Conservation (phyloP, 2,797 vertebrate genomes). For the Notolabrus celidotus region DNA sequence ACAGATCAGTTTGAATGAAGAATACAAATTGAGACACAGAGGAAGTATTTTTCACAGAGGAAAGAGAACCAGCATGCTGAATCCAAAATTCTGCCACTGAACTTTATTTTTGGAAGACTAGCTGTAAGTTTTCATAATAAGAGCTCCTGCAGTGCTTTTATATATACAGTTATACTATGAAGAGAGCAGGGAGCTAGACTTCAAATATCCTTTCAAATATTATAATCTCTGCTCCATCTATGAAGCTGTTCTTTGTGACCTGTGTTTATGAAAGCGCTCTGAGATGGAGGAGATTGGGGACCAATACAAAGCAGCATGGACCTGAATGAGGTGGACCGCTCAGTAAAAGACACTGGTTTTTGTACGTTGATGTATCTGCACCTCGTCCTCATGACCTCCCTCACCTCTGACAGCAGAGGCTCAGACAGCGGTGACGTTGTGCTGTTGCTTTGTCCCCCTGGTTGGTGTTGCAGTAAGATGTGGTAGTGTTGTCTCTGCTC, state of each 20-base stretch:
- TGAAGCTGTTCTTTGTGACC: not conserved
- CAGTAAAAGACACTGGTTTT: not conserved
- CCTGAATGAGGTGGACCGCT: not conserved
- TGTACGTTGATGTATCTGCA: not conserved
- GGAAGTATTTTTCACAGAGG: not conserved
- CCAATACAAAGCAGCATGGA: not conserved
- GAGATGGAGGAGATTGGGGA: not conserved
- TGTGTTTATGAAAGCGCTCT: not conserved
- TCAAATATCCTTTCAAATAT: no score
- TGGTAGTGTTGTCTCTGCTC: conserved; percentile 9
- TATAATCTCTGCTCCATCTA: no score
- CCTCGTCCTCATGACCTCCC: not conserved
- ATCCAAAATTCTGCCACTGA: not conserved
- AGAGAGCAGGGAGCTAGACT: no score
- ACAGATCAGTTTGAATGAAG: no score
- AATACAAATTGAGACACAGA: not conserved
- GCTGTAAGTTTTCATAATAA: not conserved
- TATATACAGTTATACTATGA: no score
- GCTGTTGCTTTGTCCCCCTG: conserved; percentile 2
- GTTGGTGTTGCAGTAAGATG: not conserved
- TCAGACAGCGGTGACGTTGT: conserved; percentile 12
- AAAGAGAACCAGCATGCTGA: not conserved
- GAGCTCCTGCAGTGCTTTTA: not conserved
- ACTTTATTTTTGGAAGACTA: not conserved
- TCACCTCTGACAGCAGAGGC: not conserved